These are phyloP conservation scores for Reinhardtius hippoglossoides DNA, from an alignment of 2,113 vertebrate species.

Conservation along the genomic window DNA sequence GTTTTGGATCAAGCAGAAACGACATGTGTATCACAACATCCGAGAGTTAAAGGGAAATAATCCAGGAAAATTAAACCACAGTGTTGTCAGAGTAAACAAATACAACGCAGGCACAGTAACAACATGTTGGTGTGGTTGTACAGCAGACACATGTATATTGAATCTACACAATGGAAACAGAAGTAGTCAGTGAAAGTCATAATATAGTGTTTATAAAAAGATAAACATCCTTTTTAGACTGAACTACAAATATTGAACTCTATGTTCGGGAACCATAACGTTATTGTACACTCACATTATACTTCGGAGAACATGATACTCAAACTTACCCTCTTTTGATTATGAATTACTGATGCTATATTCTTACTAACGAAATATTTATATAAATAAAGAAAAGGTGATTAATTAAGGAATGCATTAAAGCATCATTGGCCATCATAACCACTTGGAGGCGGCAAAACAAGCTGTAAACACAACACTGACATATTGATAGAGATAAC, in stretches of 20 bases:
- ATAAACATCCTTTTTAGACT: too few species aligned
- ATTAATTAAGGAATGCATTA: neutral
- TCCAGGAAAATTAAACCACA: neutral
- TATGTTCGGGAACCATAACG: too few species aligned
- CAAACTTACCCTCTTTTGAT: too few species aligned
- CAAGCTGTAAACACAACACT: neutral
- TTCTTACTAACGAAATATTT: too few species aligned
- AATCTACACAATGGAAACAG: neutral
- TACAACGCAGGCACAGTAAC: neutral
- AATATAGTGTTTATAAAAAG: too few species aligned
- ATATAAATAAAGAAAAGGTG: too few species aligned
- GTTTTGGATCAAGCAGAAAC: slow-evolving; percentile 24
- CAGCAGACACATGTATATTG: neutral
- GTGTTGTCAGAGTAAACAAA: slow-evolving; percentile 1
- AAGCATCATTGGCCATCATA: neutral
- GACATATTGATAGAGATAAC: too few species aligned
- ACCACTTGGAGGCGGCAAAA: neutral
- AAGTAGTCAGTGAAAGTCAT: too few species aligned
- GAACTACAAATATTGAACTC: too few species aligned
- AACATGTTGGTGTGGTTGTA: neutral
- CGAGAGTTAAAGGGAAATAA: slow-evolving; percentile 4
- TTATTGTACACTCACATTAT: too few species aligned
- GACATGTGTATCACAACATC: neutral
- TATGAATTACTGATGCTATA: too few species aligned
- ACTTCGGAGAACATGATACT: too few species aligned